A percentile compares a stretch with the other conserved stretches of the same genome.
These are phyloP conservation scores for Dasypus novemcinctus DNA, from an alignment of 2,113 vertebrate genomes.

Conservation along the genomic window DNA sequence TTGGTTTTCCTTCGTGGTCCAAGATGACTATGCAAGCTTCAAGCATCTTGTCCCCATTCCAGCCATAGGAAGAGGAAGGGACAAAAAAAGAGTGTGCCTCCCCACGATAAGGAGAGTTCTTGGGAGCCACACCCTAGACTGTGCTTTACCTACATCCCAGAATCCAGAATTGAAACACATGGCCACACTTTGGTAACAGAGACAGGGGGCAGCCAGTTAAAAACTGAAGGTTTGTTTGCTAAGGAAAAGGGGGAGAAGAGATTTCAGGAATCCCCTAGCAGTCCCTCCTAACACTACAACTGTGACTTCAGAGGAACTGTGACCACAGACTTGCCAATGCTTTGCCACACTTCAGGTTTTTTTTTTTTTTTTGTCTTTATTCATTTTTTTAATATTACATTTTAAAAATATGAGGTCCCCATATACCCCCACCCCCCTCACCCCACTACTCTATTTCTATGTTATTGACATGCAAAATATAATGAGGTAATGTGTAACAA, in stretches of 20 bases:
- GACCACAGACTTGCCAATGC: not conserved
- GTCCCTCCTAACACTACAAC: not conserved
- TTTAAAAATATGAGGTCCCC: no score
- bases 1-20: not conserved
- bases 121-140: not conserved
- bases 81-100: not conserved
- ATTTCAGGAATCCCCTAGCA: not conserved
- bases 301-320: fast-evolving
- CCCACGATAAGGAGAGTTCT: not conserved
- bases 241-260: not conserved
- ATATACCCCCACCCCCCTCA: no score
- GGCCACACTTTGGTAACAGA: not conserved
- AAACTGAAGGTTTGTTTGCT: not conserved
- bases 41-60: not conserved
- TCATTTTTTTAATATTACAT: no score
- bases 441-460: no score
- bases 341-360: not conserved
- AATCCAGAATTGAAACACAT: not conserved
- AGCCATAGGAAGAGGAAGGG: not conserved
- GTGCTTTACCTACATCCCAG: not conserved
- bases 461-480: no score
- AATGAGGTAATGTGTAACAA: no score
- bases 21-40: not conserved
- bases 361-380: no score
- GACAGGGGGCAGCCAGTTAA: not conserved